Percentiles rank a stretch among this genome's conserved stretches.
Conservation (phyloP, 2,797 vertebrate genomes). For the Cossypha polioptera region DNA sequence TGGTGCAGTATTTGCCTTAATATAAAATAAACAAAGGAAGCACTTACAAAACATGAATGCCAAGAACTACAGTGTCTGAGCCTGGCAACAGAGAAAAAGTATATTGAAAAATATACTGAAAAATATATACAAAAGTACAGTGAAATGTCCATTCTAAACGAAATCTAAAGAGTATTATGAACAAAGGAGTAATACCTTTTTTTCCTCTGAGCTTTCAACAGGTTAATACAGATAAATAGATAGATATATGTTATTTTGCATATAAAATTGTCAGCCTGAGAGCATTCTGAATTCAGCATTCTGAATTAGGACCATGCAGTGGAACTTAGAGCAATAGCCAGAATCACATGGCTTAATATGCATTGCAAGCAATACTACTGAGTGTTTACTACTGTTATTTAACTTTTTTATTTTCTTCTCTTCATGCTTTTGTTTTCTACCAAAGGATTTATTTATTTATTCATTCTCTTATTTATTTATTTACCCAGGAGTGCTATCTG, state of each 20-base stretch:
- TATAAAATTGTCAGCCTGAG: background rate
- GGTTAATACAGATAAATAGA: background rate
- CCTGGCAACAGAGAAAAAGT: background rate
- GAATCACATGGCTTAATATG: background rate
- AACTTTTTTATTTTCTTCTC: background rate
- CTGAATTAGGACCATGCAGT: background rate
- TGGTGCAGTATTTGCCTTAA: background rate
- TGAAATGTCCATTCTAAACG: background rate
- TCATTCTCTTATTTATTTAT: background rate
- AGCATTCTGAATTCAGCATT: background rate
- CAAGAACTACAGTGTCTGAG: constrained; percentile 28
- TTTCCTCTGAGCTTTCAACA: background rate
- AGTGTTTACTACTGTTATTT: background rate
- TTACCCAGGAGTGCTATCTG: too few relatives aligned
- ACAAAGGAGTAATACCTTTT: background rate
- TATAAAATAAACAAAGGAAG: constrained; percentile 42
- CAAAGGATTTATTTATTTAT: background rate
- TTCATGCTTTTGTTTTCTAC: background rate
- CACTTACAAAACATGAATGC: constrained; percentile 1
- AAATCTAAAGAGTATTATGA: background rate
- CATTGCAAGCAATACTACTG: background rate
- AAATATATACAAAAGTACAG: background rate
- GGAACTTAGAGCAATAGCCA: background rate
- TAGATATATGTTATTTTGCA: background rate
- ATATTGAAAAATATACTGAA: background rate